Base-by-base conservation (phyloP, 2,797 vertebrate species). In the Phrynocephalus vlangalii region DNA sequence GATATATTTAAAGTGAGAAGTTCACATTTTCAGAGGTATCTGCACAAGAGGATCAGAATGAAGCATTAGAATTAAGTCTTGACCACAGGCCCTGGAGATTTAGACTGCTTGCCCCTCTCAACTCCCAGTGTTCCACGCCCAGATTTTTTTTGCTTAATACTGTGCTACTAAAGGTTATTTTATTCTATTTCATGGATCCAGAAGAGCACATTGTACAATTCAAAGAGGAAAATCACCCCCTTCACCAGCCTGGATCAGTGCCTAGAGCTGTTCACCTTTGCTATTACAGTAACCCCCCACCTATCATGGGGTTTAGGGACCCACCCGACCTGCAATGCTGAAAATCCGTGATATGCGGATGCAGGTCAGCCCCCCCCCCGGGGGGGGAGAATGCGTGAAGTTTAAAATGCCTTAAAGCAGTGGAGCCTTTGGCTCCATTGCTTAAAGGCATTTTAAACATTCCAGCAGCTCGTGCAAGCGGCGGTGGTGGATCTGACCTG, bases 1-100 rank as follows among this genome's bases (percentile, higher is more conserved):
- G 90, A 91, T 84, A 79, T 44, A 50, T 71, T 83, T 83, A 91
- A 68, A 91, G 68, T 80, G 70, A 90, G 86, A 83, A 72, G 85
- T 28, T 82, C 76, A 71, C 2, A 85, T 75, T 85, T 91, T 89
- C 28, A 84, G n/a, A 84, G 26, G 30, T 86, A 44, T 75, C 85
- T 50, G 48, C n/a, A 81, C 30, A 63, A 92, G 20, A 82, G 38
- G 85, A 78, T 81, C 85, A 24, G 66, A 78, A 20, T 78, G 91
- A 88, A 52, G 86, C 78, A 86, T 13, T 30, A 87, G 78, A 93
- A 91, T 50, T 86, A 90, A 28, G 63, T 88, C 38, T 20, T 84
- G 82, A 83, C 20, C 67, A 33, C 30, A 60, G 63, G 76, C 5
- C 63, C 52, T 78, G 3, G 82, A 70, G 52, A 66, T 82, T 77